Base-by-base conservation (phyloP, 2,113 vertebrate species). In the Vimba vimba region DNA sequence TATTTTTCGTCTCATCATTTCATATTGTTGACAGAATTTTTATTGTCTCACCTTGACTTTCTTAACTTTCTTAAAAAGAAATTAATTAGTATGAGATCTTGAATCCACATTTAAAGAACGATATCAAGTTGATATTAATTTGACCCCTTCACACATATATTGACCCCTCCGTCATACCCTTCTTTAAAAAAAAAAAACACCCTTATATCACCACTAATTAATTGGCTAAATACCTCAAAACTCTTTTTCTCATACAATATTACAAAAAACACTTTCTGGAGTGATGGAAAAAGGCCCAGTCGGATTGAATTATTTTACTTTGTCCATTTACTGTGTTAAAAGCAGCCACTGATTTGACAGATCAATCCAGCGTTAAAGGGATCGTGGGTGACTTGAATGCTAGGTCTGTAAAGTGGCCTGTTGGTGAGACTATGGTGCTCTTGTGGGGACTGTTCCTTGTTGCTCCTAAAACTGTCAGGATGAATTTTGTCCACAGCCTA, bases 391-490 rank as follows among this genome's bases (percentile, higher is more conserved):
- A 81, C 33, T 15, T 62, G 12, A 47, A 83, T 39, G 30, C 47
- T 39, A 73, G 30, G 30, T 39, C 23, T 73, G 13, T 1, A 11
- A 73, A 39, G 50, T 59, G 36, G 66, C 43, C 23, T 73, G 64
- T 21, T 73, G 52, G 64, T 85, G 83, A 80, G 77, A 47, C 19
- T 55, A 68, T 66, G 68, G 59, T 15, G 76, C 19, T 79, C 30
- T 13, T 7, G 76, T 60, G 27, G 23, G 13, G 60, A 60, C 66
- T 21, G 2, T 39, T 62, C 43, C 36, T 45, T 4, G 4, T 21
- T 88, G 88, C 87, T 89, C 89, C 43, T 47, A 89, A 23, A 74
- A 45, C 89, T 93, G 93, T 94, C 93, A 91, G 85, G 91, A 90
- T 90, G 86, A 85, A 93, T 94, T 91, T 92, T 75, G 55, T 55